Percentiles rank a stretch among this genome's conserved stretches.
These are phyloP conservation scores for Bucorvus abyssinicus DNA, from an alignment of 2,797 vertebrate species.

Conservation along the genomic window DNA sequence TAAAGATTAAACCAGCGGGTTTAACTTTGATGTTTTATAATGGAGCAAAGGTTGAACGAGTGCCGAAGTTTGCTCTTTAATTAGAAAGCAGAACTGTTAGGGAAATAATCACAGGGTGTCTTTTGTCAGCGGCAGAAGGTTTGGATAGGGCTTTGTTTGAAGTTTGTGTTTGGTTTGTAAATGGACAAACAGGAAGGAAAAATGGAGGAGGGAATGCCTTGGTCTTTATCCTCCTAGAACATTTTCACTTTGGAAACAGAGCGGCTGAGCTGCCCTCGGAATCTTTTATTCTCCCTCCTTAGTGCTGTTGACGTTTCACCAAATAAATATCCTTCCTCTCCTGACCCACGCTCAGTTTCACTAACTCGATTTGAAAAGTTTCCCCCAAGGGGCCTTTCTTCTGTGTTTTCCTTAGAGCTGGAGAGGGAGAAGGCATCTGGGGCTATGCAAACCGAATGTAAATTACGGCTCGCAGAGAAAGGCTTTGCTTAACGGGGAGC, in stretches of 20 bases:
- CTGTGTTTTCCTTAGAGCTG: conserved; percentile 25
- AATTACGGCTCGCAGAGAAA: conserved; percentile 26
- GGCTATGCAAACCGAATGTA: conserved; percentile 36
- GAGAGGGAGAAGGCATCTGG: conserved; percentile 15
- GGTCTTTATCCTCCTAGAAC: conserved; percentile 16
- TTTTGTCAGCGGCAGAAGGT: conserved; percentile 52
- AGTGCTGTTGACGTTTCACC: not conserved
- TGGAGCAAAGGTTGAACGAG: conserved; percentile 16
- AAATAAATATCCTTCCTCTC: not conserved
- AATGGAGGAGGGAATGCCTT: not conserved
- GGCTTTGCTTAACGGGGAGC: conserved; percentile 32
- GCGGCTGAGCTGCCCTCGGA: conserved; percentile 5
- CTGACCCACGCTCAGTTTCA: not conserved
- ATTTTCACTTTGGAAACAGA: conserved; percentile 12
- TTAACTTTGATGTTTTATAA: conserved; percentile 12
- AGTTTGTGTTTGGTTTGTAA: conserved; percentile 47
- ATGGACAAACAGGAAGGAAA: conserved; percentile 47
- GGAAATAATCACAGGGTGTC: conserved; percentile 59
- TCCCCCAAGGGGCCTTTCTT: conserved; percentile 40
- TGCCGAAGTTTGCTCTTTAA: conserved; percentile 53
- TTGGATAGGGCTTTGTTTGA: conserved; percentile 48
- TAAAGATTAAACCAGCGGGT: not conserved
- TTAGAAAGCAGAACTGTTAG: conserved; percentile 55
- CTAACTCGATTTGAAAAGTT: conserved; percentile 39
- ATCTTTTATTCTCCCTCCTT: not conserved